A percentile compares a stretch with the other conserved stretches of the same genome.
Conservation (phyloP, 2,113 vertebrate species). For the Cygnus atratus region DNA sequence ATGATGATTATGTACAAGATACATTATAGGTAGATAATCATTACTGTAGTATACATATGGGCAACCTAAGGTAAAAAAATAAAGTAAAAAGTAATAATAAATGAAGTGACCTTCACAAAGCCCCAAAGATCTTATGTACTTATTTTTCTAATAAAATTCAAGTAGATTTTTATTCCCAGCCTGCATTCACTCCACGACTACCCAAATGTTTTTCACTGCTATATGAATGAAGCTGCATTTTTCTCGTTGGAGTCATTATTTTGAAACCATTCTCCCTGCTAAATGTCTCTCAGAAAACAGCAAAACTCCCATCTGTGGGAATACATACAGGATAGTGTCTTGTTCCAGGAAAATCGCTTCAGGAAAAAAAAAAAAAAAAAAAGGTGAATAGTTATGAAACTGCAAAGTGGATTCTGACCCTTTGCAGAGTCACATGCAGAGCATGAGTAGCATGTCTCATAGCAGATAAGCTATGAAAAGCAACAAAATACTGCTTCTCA, state of each 20-base stretch:
- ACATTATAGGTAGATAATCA: background rate
- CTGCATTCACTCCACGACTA: background rate
- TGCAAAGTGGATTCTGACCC: background rate
- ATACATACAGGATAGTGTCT: background rate
- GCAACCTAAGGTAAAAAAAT: background rate
- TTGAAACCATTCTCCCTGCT: background rate
- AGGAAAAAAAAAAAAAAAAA: background rate
- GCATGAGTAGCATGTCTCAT: background rate
- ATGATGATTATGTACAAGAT: background rate
- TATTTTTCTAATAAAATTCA: background rate
- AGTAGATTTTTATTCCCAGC: background rate
- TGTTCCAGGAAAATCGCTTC: background rate
- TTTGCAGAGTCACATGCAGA: background rate
- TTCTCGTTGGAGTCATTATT: background rate
- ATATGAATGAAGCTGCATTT: background rate
- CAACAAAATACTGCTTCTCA: background rate
- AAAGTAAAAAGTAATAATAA: background rate
- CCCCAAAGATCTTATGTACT: background rate
- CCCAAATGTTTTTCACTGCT: background rate
- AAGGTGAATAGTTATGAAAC: background rate
- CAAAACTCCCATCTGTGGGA: background rate
- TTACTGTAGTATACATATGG: background rate
- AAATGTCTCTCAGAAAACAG: background rate
- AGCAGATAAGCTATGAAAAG: constrained; percentile 6
- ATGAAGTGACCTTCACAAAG: background rate